A percentile compares a stretch with the other conserved stretches of the same genome.
These are phyloP conservation scores for Bovichtus diacanthus DNA, from an alignment of 2,797 vertebrate species.

Conservation along the genomic window DNA sequence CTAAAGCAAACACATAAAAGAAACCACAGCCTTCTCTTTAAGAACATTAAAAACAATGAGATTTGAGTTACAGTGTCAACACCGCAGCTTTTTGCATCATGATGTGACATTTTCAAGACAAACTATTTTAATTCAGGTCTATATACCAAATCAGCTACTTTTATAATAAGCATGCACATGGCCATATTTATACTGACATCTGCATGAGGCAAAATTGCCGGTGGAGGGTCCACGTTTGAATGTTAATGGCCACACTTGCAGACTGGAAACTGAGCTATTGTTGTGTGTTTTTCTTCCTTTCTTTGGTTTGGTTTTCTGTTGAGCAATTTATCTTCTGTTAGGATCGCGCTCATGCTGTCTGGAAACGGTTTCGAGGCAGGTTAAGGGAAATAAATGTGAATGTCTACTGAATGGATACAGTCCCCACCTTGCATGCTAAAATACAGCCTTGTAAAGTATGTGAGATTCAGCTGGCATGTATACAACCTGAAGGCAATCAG, in stretches of 20 bases:
- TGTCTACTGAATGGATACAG: constrained; percentile 10
- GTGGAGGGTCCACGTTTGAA: constrained; percentile 13
- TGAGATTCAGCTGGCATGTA: not conserved
- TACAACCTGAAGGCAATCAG: not conserved
- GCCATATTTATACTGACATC: not conserved
- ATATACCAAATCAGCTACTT: not conserved
- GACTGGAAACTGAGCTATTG: constrained; percentile 20
- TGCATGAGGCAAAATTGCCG: constrained; percentile 24
- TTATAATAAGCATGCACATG: not conserved
- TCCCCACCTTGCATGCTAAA: constrained; percentile 2
- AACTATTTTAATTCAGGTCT: not conserved
- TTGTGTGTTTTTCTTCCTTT: constrained; percentile 2
- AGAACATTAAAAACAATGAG: not conserved
- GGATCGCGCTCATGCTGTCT: not conserved
- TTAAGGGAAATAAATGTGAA: constrained; percentile 40
- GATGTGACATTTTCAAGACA: not conserved
- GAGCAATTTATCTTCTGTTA: constrained; percentile 38
- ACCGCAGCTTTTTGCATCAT: not conserved
- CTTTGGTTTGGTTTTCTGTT: constrained; percentile 1
- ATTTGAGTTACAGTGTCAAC: not conserved
- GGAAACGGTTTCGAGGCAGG: constrained; percentile 20
- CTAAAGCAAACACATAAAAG: not conserved
- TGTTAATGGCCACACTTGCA: constrained; percentile 38
- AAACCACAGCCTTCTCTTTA: not conserved
- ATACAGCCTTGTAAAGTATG: constrained; percentile 11